Base-by-base conservation (phyloP, 1,140 invertebrate genomes). In the Aethina tumida region DNA sequence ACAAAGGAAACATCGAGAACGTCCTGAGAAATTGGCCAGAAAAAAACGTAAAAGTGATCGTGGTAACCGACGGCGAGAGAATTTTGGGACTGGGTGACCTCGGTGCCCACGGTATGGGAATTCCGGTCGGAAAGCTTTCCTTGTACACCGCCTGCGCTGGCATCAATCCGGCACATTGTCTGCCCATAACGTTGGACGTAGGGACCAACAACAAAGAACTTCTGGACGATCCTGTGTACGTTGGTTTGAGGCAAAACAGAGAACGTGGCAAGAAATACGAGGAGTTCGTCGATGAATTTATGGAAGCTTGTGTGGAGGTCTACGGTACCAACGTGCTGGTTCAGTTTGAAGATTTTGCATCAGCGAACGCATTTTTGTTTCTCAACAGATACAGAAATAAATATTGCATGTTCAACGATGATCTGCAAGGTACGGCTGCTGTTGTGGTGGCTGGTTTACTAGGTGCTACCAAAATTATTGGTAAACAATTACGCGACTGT, bases 321-420 rank as follows among this genome's bases (percentile, higher is more conserved):
- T 94, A 90, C 55, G 84, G 84, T 35, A 84, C 88, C 58, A 88
- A 89, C 51, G 85, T 82, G 1, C 66, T 90, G 2, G 81, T 91
- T 49, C 85, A 87, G 76, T 96, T 97, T 65, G 92, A 97, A 73
- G 93, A 97, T 63, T 97, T 97, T 63, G 92, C 84, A 18, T 86
- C 92, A 53, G 73, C 78, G 46, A 97, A 96, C 68, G 92, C 92
- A 21, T 92, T 90, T 67, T 71, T 16, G 21, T 79, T 96, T 47
- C 58, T 96, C 36, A 78, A 89, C 40, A 91, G 85, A 59, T 96
- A 94, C 60, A 68, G 82, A 33, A 65, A 84, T 38, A 69, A 73
- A 20, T 95, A 91, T 54, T 94, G 90, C 55, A 94, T 88, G 5
- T 97, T 97, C 56, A 97, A 97, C 56, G 92, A 97, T 59, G 92